These are phyloP conservation scores for Auanema sp. DNA, from an alignment of 2,888 invertebrate genomes.

Conservation along the genomic window DNA sequence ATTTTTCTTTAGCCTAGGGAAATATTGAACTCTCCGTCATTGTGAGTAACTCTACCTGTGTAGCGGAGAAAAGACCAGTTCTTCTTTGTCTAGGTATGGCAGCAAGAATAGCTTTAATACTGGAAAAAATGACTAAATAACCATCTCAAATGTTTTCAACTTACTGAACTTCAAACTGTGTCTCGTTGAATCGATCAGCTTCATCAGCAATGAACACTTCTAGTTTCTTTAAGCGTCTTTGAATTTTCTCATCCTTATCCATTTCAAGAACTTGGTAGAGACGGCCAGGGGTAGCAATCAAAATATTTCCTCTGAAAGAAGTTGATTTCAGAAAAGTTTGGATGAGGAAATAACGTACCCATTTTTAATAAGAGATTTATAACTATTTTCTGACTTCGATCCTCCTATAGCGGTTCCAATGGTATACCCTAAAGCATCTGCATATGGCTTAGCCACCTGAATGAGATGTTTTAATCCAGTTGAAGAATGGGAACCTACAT, in stretches of 20 bases:
- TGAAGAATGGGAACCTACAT: constrained; percentile 61
- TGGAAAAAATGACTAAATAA: constrained; percentile 39
- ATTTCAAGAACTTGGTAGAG: constrained; percentile 76
- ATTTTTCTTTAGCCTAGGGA: constrained; percentile 83
- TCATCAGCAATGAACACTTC: constrained; percentile 93
- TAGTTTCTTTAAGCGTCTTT: constrained; percentile 61
- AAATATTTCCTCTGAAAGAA: constrained; percentile 74
- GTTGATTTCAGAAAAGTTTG: background rate
- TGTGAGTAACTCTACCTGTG: constrained; percentile 74
- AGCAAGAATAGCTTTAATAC: constrained; percentile 83
- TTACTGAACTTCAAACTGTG: constrained; percentile 78
- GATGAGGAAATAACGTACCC: constrained; percentile 29
- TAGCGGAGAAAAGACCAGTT: constrained; percentile 97
- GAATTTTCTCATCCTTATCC: constrained; percentile 31
- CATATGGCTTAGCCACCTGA: constrained; percentile 36
- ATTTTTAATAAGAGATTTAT: constrained; percentile 44
- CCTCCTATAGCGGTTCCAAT: constrained; percentile 66
- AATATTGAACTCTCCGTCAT: background rate
- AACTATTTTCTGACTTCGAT: constrained; percentile 33
- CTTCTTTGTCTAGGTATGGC: constrained; percentile 88
- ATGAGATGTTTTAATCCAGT: background rate
- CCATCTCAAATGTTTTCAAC: constrained; percentile 9
- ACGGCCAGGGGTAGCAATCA: constrained; percentile 92
- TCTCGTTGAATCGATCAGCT: constrained; percentile 88
- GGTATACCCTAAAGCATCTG: constrained; percentile 31